Conservation (phyloP, 2,888 invertebrate species). For the Drosophila borealis region DNA sequence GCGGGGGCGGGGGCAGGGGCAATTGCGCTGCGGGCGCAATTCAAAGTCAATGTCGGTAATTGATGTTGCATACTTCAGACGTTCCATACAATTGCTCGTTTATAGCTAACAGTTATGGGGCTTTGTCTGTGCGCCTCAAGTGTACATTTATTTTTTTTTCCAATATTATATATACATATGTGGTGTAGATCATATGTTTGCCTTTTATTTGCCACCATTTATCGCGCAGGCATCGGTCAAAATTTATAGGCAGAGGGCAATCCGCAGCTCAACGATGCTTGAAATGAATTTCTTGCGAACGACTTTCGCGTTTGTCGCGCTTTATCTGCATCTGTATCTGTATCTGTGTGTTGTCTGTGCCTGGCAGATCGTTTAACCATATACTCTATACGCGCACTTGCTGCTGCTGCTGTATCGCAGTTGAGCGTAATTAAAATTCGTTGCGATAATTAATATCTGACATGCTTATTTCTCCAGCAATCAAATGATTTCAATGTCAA, state of each 20-base stretch:
- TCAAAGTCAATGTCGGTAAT: slow-evolving; percentile 76
- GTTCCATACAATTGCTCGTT: slow-evolving; percentile 54
- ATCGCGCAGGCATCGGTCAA: slow-evolving; percentile 59
- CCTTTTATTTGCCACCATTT: slow-evolving; percentile 57
- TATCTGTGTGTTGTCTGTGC: slow-evolving; percentile 31
- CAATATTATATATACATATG: slow-evolving; percentile 31
- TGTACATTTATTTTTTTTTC: slow-evolving; percentile 23
- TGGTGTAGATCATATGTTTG: slow-evolving; percentile 22
- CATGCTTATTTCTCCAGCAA: slow-evolving; percentile 69
- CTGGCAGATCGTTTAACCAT: slow-evolving; percentile 52
- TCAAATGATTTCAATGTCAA: slow-evolving; percentile 66
- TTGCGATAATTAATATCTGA: slow-evolving; percentile 76
- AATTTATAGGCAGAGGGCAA: slow-evolving; percentile 61
- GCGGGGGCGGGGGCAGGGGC: slow-evolving; percentile 12
- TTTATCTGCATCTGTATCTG: slow-evolving; percentile 27
- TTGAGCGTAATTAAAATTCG: slow-evolving; percentile 71
- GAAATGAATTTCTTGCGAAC: slow-evolving; percentile 70
- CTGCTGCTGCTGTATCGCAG: slow-evolving; percentile 43
- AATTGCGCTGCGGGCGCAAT: slow-evolving; percentile 32
- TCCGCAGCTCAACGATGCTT: slow-evolving; percentile 62
- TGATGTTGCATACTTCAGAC: slow-evolving; percentile 54
- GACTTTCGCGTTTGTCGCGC: slow-evolving; percentile 27
- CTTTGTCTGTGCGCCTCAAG: slow-evolving; percentile 41
- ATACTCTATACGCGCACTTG: slow-evolving; percentile 42
- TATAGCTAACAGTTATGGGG: slow-evolving; percentile 48